Evolutionary conservation across 2,888 invertebrate species (phyloP), one percentile per base, ranked within the genome.

Genomic region (Tortricodes alternella): DNA sequence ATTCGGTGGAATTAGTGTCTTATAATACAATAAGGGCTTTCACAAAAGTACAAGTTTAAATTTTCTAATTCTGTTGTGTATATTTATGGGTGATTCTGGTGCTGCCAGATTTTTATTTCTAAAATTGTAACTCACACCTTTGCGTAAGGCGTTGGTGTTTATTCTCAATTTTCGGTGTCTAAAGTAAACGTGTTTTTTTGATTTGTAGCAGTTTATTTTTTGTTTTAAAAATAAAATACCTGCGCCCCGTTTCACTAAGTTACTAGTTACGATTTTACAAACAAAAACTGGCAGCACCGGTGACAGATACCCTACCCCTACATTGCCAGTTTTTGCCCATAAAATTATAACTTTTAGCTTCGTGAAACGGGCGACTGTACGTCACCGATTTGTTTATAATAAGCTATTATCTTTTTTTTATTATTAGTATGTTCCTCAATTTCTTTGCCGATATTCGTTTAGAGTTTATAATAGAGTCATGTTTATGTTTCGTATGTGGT

Each of bases 401-500:
- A n/a, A n/a, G n/a, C n/a, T n/a, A n/a, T n/a, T n/a, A n/a, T n/a
- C n/a, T n/a, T n/a, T n/a, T n/a, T n/a, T n/a, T n/a, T n/a, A n/a
- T 39, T 49, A 15, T 29, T 35, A 27, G 43, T 18, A n/a, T n/a
- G n/a, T 34, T 34, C 35, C 34, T 43, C 51, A 43, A 52, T 32
- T 23, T 29, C 39, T 46, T 35, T 55, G 55, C 55, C 55, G 43
- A 48, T 49, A 27, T 55, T 48, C 55, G 55, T 49, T 49, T 55
- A 49, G 46, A 19, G 27, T 9, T 56, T 21, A 38, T 35, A 37
- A 24, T 35, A 16, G 50, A 57, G 23, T 43, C 35, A 5, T 52
- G 52, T 39, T 51, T 38, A 34, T 48, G 4, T 39, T 39, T 38
- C 37, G 37, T 57, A 44, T 57, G 44, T 21, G 24, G 38, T 44